Evolutionary conservation across 2,113 vertebrate genomes (phyloP), one percentile per base, ranked within the genome.

Genomic region (Eira barbara): DNA sequence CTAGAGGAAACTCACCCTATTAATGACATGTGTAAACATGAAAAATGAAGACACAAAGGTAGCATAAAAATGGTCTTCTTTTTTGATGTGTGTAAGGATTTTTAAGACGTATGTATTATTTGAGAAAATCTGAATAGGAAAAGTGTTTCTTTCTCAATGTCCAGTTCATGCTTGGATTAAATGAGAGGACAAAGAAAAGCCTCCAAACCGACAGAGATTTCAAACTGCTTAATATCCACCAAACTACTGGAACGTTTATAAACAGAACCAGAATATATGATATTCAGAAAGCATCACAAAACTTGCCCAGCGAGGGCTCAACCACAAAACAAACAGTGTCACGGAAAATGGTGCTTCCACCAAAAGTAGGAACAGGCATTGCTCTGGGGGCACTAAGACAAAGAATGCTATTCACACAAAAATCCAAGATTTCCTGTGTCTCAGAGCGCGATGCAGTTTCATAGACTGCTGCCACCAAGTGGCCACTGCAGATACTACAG

Each of bases 401-500:
- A 63, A 96, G 89, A 84, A 6, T 1, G 39, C 10, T 83, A 9
- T 21, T 95, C 45, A 74, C 27, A 1, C 12, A 21, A 52, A 74
- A 85, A 20, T 12, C 3, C 25, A 6, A 18, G 27, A n/a, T 84
- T 15, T 42, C 45, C 52, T 39, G 9, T 1, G 2, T 3, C 12
- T 2, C 13, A 4, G 0, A 27, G 31, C 8, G 20, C 4, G 4
- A 59, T 2, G 1, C 20, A 9, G 81, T 25, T 59, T 71, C 87
- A 0, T 86, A 34, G 31, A 59, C 29, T 76, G 49, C 93, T 94
- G 95, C 91, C 97, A 96, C 91, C 98, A 49, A 57, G 97, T 52
- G 97, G 49, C 39, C 67, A 17, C 7, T 39, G 0, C 0, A 0
- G 39, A 83, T 42, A 93, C 89, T 92, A 69, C 96, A 97, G 3